These are phyloP conservation scores for Carollia perspicillata DNA, from an alignment of 2,113 vertebrate genomes.

Conservation along the genomic window DNA sequence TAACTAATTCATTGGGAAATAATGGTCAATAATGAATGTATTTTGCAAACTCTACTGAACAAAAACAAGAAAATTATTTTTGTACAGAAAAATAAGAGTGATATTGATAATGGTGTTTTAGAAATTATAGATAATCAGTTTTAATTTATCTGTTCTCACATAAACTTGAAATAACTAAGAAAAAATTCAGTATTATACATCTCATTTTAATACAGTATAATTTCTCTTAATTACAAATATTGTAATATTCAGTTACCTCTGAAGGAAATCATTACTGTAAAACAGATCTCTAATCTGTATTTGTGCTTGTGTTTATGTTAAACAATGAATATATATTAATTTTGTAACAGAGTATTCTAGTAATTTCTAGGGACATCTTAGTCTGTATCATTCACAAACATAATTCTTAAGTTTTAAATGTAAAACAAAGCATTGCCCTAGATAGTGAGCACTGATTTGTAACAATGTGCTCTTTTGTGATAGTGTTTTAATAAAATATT, in stretches of 20 bases:
- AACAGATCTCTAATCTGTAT: slow-evolving; percentile 26
- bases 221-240: neutral
- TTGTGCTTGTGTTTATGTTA: slow-evolving; percentile 19
- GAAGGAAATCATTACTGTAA: neutral
- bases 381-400: slow-evolving; percentile 35
- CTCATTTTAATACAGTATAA: neutral
- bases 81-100: neutral
- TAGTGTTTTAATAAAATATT: slow-evolving; percentile 78
- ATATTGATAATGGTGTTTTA: neutral
- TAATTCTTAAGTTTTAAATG: slow-evolving; percentile 54
- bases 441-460: slow-evolving; percentile 72
- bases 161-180: neutral
- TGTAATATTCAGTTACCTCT: neutral
- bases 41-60: neutral
- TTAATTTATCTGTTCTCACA: neutral
- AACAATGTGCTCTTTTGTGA: slow-evolving; percentile 60
- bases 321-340: slow-evolving; percentile 39
- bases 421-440: slow-evolving; percentile 59
- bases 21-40: neutral
- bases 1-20: neutral
- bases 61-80: neutral
- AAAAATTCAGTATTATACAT: neutral
- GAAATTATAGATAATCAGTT: neutral
- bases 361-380: slow-evolving; percentile 34
- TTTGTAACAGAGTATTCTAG: neutral